phyloP scores from a whole-genome alignment of 2,888 invertebrate species.

The Melikaiella ostensackeni region DNA sequence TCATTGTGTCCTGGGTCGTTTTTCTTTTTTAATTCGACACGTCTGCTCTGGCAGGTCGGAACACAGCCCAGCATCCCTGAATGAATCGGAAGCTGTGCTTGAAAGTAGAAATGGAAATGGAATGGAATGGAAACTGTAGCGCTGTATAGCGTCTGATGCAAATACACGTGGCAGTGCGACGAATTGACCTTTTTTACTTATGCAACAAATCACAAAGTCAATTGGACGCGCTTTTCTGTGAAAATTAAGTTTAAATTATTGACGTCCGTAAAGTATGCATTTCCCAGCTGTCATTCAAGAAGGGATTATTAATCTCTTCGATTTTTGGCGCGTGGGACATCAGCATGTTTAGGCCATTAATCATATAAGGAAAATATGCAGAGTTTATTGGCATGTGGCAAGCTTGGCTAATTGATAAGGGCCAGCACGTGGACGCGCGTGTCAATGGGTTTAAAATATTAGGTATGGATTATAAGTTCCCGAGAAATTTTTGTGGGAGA shows the following conservation, averaged over 20 bases:
- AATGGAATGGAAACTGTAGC: conserved; percentile 40
- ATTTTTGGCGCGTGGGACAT: conserved; percentile 18
- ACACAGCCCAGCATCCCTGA: conserved; percentile 45
- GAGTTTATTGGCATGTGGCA: not conserved
- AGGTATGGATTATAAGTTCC: not conserved
- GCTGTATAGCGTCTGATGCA: conserved; percentile 47
- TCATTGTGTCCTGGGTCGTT: conserved; percentile 31
- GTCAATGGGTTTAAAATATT: conserved; percentile 20
- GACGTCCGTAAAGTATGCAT: not conserved
- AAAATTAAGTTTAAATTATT: conserved; percentile 37
- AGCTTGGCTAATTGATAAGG: not conserved
- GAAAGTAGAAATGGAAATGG: not conserved
- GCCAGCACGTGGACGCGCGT: not conserved
- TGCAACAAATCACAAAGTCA: conserved; percentile 20
- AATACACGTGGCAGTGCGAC: conserved; percentile 45
- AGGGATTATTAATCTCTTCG: conserved; percentile 29
- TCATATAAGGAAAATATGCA: not conserved
- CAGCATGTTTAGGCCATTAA: conserved; percentile 11
- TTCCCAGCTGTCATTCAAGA: not conserved
- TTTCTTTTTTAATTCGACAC: conserved; percentile 48
- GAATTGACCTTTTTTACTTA: conserved; percentile 38
- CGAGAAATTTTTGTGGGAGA: not conserved
- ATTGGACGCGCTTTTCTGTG: conserved; percentile 11
- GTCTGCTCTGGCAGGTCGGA: conserved; percentile 38
- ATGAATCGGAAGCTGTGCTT: conserved; percentile 44